Conservation (phyloP, 2,797 vertebrate genomes). For the Pangasius larnaudii region DNA sequence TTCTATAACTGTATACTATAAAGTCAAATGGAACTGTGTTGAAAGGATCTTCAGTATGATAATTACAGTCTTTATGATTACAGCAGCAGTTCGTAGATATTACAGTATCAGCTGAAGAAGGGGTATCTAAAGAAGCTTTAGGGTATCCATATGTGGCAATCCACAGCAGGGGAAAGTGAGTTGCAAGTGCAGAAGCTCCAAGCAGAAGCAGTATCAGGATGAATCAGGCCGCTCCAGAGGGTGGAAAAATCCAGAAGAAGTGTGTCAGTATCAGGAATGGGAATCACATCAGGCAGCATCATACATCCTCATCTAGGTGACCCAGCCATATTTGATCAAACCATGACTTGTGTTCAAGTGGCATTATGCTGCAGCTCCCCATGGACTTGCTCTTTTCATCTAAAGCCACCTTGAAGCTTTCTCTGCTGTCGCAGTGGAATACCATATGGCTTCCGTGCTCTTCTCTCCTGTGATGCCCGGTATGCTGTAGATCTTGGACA, state of each 20-base stretch:
- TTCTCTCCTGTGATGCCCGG: not conserved
- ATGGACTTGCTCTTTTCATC: not conserved
- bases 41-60: not conserved
- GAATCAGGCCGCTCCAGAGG: not conserved
- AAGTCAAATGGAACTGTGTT: not conserved
- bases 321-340: not conserved
- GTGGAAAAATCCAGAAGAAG: not conserved
- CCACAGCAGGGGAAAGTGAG: not conserved
- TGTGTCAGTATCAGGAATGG: not conserved
- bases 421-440: not conserved
- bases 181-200: not conserved
- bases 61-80: not conserved
- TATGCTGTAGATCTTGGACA: conserved; percentile 1
- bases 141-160: not conserved
- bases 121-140: not conserved
- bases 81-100: not conserved
- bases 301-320: not conserved
- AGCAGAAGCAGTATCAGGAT: not conserved
- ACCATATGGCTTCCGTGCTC: too few relatives aligned
- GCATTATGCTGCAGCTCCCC: not conserved
- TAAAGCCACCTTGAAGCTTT: not conserved
- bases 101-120: not conserved
- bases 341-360: not conserved
- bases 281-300: not conserved
- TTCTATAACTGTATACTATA: not conserved